These are phyloP conservation scores for Orycteropus afer DNA, from an alignment of 2,113 vertebrate genomes.

Conservation along the genomic window DNA sequence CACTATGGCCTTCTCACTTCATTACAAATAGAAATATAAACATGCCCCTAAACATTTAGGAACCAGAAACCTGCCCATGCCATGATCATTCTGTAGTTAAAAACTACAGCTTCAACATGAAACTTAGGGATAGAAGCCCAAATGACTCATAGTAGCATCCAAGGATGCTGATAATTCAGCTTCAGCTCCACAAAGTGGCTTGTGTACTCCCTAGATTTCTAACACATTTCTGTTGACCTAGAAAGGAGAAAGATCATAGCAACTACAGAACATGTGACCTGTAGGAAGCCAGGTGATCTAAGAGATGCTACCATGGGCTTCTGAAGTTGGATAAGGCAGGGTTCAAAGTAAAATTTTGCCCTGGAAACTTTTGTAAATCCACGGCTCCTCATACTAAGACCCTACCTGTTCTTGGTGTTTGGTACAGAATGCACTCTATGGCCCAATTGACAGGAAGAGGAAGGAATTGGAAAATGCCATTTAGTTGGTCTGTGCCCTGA, in stretches of 20 bases:
- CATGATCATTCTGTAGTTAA: background rate
- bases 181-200: background rate
- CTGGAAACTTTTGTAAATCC: background rate
- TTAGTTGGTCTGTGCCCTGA: background rate
- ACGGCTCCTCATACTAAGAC: background rate
- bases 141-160: background rate
- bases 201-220: background rate
- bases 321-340: background rate
- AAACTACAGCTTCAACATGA: background rate
- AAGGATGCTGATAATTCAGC: background rate
- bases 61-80: background rate
- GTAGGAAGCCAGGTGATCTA: background rate
- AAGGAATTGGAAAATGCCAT: background rate
- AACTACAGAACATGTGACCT: background rate
- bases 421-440: background rate
- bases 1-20: background rate
- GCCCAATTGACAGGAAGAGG: background rate
- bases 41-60: background rate
- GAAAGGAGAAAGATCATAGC: background rate
- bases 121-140: background rate
- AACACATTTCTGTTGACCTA: background rate
- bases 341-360: background rate
- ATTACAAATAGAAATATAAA: constrained; percentile 5
- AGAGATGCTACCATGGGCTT: background rate
- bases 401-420: background rate